Base-by-base conservation (phyloP, 92 coral and sea anemone species). In the Porites cylindrica region DNA sequence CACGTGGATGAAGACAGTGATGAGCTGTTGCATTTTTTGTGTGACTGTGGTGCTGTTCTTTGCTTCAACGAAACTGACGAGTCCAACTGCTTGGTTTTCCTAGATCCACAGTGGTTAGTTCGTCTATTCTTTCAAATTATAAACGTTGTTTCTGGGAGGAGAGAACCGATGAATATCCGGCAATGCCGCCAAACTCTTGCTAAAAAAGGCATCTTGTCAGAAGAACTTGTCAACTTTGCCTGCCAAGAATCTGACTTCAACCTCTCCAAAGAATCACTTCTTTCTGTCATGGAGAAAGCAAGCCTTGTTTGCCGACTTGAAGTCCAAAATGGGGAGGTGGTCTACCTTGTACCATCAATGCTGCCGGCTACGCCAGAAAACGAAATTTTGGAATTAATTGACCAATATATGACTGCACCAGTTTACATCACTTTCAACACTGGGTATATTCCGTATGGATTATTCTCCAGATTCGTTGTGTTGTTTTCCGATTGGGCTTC, bases 401-500 rank as follows among this genome's bases (percentile, higher is more conserved):
- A 54, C 16, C 43, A 53, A 19, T 51, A 77, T 7, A 51, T 66
- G 18, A 23, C 68, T 66, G 89, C 75, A 24, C 83, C 89, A 51
- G 65, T 85, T 29, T 85, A 66, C 47, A 8, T 85, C 16, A 53
- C 82, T 11, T 85, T 85, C 13, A 24, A 69, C 83, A 68, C 76
- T 52, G 89, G 89, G 2, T 85, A 85, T 67, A 60, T 85, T n/a
- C 89, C 89, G 18, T 75, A 54, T 67, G 89, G 89, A n/a, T 76
- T 85, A 70, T 85, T 85, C 26, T 54, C 77, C 59, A 77, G 89
- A 77, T 75, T 85, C 7, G 60, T 77, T 5, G 77, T 53, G 51
- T 47, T 67, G 59, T 85, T 78, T 67, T 76, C 66, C 12, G 83
- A 78, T 19, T 77, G 81, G 76, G 76, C 69, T 3, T 67, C 75